Percentiles rank a stretch among this genome's conserved stretches.
Conservation (phyloP, 2,113 vertebrate genomes). For the Syngnathoides biaculeatus region DNA sequence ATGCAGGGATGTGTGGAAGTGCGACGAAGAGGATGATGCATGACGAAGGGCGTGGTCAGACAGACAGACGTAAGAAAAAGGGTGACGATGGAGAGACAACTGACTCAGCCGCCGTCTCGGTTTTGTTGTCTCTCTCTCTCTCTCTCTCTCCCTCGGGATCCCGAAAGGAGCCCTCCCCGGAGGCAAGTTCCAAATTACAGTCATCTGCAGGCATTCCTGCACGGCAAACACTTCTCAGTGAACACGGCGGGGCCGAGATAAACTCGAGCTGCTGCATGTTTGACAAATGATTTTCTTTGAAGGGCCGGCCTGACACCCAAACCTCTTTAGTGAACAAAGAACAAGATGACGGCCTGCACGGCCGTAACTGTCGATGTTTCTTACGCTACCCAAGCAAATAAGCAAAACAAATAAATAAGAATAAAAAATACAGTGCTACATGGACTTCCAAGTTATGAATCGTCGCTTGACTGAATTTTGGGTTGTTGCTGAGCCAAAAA, state of each 20-base stretch:
- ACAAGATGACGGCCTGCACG: slow-evolving; percentile 37
- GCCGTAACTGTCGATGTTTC: neutral
- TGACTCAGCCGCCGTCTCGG: slow-evolving; percentile 72
- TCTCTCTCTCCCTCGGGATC: slow-evolving; percentile 45
- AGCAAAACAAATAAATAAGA: no score
- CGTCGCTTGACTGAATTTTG: no score
- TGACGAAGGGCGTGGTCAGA: slow-evolving; percentile 38
- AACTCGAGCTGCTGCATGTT: slow-evolving; percentile 69
- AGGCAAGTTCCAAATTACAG: slow-evolving; percentile 73
- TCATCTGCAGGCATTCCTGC: slow-evolving; percentile 73
- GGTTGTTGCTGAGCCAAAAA: neutral
- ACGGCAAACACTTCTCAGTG: slow-evolving; percentile 71
- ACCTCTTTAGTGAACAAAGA: slow-evolving; percentile 40
- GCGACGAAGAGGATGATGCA: slow-evolving; percentile 12
- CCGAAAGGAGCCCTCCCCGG: slow-evolving; percentile 34
- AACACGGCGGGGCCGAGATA: slow-evolving; percentile 45
- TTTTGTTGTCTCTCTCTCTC: slow-evolving; percentile 62
- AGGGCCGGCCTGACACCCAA: slow-evolving; percentile 24
- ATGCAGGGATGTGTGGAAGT: neutral
- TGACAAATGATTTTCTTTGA: slow-evolving; percentile 81
- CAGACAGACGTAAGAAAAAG: slow-evolving; percentile 12
- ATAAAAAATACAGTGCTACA: no score
- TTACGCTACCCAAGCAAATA: neutral
- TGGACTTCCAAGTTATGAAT: no score
- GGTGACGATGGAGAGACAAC: slow-evolving; percentile 34